phyloP scores from a whole-genome alignment of 2,113 vertebrate genomes.

The Kobus ellipsiprymnus region DNA sequence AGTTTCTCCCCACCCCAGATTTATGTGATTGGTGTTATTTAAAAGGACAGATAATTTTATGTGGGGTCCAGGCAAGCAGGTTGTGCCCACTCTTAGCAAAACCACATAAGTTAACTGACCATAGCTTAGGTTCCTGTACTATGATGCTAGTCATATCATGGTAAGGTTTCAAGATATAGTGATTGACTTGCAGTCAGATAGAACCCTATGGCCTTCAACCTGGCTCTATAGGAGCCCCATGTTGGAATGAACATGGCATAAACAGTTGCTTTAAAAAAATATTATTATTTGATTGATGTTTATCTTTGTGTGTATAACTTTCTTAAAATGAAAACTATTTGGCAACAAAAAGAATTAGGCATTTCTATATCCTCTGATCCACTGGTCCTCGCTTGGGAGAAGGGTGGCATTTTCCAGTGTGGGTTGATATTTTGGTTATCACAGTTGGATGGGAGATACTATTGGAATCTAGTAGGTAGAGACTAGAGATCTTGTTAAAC shows the following conservation, averaged over 20 bases:
- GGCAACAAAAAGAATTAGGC: not conserved
- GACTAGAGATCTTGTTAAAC: not conserved
- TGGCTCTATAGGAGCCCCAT: not conserved
- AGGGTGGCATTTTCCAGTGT: not conserved
- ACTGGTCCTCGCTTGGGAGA: not conserved
- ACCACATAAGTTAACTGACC: not conserved
- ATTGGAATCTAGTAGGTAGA: not conserved
- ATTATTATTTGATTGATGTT: not conserved
- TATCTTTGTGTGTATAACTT: not conserved
- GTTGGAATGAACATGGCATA: not conserved
- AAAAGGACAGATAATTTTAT: not conserved
- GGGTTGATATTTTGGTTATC: not conserved
- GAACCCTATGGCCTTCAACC: not conserved
- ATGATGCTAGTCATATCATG: not conserved
- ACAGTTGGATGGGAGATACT: not conserved
- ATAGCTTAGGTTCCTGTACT: not conserved
- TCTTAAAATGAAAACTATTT: not conserved
- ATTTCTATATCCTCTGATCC: not conserved
- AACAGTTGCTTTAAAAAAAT: not conserved
- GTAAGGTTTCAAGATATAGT: not conserved
- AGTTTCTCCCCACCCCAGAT: not conserved
- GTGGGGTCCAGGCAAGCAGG: accelerated
- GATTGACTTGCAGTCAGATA: not conserved
- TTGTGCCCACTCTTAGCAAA: not conserved
- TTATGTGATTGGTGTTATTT: not conserved